phyloP scores from a whole-genome alignment of 2,888 invertebrate genomes.

The Polietes domitor region DNA sequence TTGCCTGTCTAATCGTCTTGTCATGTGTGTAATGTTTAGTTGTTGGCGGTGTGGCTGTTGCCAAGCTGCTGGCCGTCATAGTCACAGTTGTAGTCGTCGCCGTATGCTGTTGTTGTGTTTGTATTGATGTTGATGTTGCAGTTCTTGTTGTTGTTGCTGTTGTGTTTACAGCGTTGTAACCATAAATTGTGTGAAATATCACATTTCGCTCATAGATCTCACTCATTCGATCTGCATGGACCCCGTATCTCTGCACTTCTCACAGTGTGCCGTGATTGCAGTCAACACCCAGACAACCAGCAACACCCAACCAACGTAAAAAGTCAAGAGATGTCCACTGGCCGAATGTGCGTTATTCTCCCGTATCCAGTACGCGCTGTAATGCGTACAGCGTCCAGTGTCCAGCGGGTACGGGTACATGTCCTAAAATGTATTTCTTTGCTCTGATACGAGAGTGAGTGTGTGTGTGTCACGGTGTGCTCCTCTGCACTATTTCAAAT shows the following conservation, averaged over 20 bases:
- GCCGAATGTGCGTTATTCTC: neutral
- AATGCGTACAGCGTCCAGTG: constrained; percentile 31
- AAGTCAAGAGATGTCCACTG: neutral
- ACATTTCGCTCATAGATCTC: constrained; percentile 76
- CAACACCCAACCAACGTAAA: neutral
- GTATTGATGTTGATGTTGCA: constrained; percentile 61
- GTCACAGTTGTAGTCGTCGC: constrained; percentile 42
- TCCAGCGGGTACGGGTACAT: neutral
- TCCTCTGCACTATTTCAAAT: neutral
- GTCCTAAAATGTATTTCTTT: constrained; percentile 55
- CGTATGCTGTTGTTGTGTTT: constrained; percentile 34
- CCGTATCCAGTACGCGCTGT: neutral
- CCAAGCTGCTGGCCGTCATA: constrained; percentile 25
- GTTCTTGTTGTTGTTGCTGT: constrained; percentile 57
- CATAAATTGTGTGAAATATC: constrained; percentile 81
- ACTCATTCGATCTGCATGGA: neutral
- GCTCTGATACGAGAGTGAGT: constrained; percentile 36
- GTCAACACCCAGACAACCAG: constrained; percentile 40
- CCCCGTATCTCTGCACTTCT: constrained; percentile 18
- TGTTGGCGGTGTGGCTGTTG: constrained; percentile 1
- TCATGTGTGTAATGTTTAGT: constrained; percentile 54
- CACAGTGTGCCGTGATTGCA: constrained; percentile 44
- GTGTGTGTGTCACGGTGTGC: constrained; percentile 13
- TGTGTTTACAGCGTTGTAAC: constrained; percentile 74
- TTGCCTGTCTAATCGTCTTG: constrained; percentile 48